Base-by-base conservation (phyloP, 1,140 invertebrate species). In the Tetraneura akinire region DNA sequence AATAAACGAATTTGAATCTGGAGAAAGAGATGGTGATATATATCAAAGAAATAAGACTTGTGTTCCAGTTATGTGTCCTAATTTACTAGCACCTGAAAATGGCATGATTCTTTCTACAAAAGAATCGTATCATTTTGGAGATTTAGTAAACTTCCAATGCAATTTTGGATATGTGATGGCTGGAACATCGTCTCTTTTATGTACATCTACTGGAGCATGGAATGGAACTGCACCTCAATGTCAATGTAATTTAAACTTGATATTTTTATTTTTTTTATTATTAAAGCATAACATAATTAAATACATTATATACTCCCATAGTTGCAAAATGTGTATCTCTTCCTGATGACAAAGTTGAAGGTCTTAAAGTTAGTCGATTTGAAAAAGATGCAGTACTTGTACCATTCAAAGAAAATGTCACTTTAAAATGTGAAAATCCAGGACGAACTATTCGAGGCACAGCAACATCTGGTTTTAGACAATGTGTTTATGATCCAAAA, bases 401-500 rank as follows among this genome's bases (percentile, higher is more conserved):
- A 55, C 93, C 94, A 18, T 97, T 96, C 86, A 91, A 92, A 84
- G 92, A 95, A 83, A 97, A 97, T 86, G 94, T 96, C 4, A 96
- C 94, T 0, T 88, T 97, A 1, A 91, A 90, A 60, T 97, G 96
- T 84, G 89, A 88, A 64, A 91, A 90, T 71, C 89, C 90, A 49
- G 96, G 95, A 29, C 89, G 92, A 78, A 90, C 92, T 57, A 85
- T 96, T 10, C 87, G 93, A 80, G 91, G 92, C 82, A 95, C 94
- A 16, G 90, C 92, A 3, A 92, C 94, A 13, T 90, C 95, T 2
- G 87, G 88, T 14, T 96, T 97, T 85, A 90, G 96, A 80, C 95
- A 98, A 85, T 98, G 96, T 86, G 95, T 97, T 29, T 98, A 96
- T 85, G 95, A 98, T 88, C 96, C 96, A 0, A 94, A 94, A 86